Base-by-base conservation (phyloP, 2,797 vertebrate genomes). In the Poecile montanus region DNA sequence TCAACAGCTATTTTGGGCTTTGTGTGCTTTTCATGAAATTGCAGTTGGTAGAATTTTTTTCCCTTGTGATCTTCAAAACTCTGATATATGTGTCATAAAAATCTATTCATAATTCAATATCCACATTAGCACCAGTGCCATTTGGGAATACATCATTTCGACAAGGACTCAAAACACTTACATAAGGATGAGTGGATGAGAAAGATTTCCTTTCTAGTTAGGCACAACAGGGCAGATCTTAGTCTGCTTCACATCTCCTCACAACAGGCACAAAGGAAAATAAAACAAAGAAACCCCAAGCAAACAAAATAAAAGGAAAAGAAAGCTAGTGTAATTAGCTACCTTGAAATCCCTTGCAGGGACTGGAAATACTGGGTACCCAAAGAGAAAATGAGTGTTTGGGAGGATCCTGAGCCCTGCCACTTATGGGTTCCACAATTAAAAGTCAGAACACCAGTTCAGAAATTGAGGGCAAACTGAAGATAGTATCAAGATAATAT, bases 81-180 rank as follows among this genome's bases (percentile, higher is more conserved):
- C 86, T 75, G 72, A 83, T 87, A 79, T 26, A 50, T 0, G 4
- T 77, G 92, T 91, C 93, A 89, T 89, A 94, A 94, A 96, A 96
- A 91, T 91, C 86, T 93, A 92, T 94, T 94, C 93, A 79, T 85
- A 95, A 92, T 92, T 94, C 94, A 95, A 91, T 95, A 96, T 42
- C 71, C 71, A 91, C 85, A 90, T 94, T 91, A 94, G 83, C 79
- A 84, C 40, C 13, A 4, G 48, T 56, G 62, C 56, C 40, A 0
- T 73, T 75, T 78, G 85, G 85, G 95, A 95, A 94, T 66, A 66
- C 47, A 76, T 84, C 62, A 81, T 66, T 84, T 72, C 20, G 2
- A 91, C 88, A 81, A 90, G 76, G 88, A 86, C 85, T 94, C 85
- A 86, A 75, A 91, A 78, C 32, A 73, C 58, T 94, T 63, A 67